Evolutionary conservation across 2,888 invertebrate genomes (phyloP), one percentile per base, ranked within the genome.

Genomic region (Euzophera pinguis): DNA sequence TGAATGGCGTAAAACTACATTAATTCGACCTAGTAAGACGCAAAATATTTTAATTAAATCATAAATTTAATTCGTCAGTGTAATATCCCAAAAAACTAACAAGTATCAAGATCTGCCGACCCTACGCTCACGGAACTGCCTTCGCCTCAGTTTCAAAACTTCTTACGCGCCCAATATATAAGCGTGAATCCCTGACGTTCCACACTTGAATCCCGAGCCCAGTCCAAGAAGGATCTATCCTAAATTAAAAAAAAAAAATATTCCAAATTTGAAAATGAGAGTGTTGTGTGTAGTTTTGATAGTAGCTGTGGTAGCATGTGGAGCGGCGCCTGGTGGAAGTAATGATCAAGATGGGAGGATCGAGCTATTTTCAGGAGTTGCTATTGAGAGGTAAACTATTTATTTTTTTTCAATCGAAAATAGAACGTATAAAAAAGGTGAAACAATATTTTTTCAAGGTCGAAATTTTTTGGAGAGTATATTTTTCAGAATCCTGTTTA

Each of bases 321-420:
- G 71, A 54, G 89, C 84, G 1, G 89, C 89, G 0, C 85, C 87
- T 0, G 85, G 84, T 10, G 50, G 57, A 3, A 45, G 59, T 0
- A 63, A 50, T 9, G 83, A 82, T 53, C 81, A 84, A 10, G 81
- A 86, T 52, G 78, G 70, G 1, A 78, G 64, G 59, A 69, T 89
- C 5, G 88, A 90, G 53, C 65, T 90, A 13, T 85, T 90, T 47
- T 81, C 86, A 1, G 90, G 90, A 58, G 88, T 90, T 1, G 83
- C 85, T 9, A 84, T 90, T 62, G 86, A 89, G 62, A 79, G 80
- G 85, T 85, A 60, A 85, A 86, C 83, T 27, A 27, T 47, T 12
- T 49, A 54, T 52, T 10, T 29, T 29, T 29, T 3, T n/a, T 2
- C 7, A 2, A 4, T 22, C 22, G 22, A 22, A 22, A 22, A 22